Evolutionary conservation across 53 echinoderm and acorn worm species (phyloP).

Genomic region (Paracentrotus lividus): DNA sequence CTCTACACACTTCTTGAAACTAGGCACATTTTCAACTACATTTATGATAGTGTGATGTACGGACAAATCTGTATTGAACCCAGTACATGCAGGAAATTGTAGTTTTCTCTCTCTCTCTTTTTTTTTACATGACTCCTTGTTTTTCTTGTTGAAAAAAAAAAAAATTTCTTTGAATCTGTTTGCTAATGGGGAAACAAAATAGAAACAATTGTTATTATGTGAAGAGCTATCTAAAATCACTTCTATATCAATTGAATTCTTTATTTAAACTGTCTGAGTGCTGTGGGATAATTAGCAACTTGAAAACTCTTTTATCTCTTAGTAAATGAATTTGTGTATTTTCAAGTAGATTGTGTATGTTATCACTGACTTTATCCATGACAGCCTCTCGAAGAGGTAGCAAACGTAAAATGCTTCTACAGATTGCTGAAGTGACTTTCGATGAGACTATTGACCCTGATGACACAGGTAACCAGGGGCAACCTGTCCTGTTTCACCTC

Average conservation of each 20-base stretch:
- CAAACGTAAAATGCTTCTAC: conserved; percentile 79
- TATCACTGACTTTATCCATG: conserved; percentile 37
- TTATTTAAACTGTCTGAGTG: too few relatives aligned
- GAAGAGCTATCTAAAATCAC: neutral
- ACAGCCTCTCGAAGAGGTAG: conserved; percentile 82
- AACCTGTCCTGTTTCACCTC: conserved; percentile 36
- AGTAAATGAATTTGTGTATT: neutral
- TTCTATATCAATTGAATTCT: neutral
- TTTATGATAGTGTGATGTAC: neutral
- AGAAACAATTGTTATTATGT: neutral
- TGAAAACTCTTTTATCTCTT: neutral
- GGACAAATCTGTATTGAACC: neutral
- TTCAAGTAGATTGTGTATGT: neutral
- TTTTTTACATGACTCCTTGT: neutral
- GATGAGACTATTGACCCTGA: conserved; percentile 64
- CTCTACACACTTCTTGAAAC: neutral
- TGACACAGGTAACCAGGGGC: conserved; percentile 63
- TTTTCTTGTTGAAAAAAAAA: too few relatives aligned
- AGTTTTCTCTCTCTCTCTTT: neutral
- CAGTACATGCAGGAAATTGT: neutral
- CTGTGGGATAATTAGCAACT: too few relatives aligned
- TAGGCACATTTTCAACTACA: neutral
- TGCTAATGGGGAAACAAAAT: neutral
- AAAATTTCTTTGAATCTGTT: neutral
- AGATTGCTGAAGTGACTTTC: conserved; percentile 75